Conservation (phyloP, 2,888 invertebrate genomes). For the Chrysotoxum bicinctum region DNA sequence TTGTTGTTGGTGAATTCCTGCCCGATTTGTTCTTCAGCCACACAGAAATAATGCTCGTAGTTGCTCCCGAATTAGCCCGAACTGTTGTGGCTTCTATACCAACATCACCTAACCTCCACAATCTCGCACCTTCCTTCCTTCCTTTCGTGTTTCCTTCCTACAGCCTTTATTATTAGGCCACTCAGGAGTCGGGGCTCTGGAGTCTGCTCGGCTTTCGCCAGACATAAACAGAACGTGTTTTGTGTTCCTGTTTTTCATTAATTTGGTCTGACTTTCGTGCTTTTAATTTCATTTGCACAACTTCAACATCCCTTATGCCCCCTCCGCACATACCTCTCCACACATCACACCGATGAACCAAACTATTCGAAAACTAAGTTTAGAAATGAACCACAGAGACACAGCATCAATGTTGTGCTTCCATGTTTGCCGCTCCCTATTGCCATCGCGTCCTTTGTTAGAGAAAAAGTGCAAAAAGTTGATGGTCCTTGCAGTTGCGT, state of each 20-base stretch:
- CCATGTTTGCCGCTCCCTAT: slow-evolving; percentile 1
- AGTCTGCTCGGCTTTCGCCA: not conserved
- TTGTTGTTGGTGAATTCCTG: slow-evolving; percentile 31
- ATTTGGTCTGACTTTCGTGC: slow-evolving; percentile 63
- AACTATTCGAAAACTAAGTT: slow-evolving; percentile 37
- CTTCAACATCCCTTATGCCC: not conserved
- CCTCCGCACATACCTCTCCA: not conserved
- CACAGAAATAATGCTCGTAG: slow-evolving; percentile 18
- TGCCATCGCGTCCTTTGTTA: slow-evolving; percentile 18
- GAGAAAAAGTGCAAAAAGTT: slow-evolving; percentile 41
- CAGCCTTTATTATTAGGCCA: slow-evolving; percentile 23
- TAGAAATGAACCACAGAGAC: slow-evolving; percentile 32
- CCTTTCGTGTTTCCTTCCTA: slow-evolving; percentile 4
- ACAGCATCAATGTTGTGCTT: slow-evolving; percentile 26
- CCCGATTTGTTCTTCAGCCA: not conserved
- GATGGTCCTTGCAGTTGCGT: slow-evolving; percentile 65
- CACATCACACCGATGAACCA: slow-evolving; percentile 2
- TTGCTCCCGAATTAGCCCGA: slow-evolving; percentile 45
- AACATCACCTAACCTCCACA: not conserved
- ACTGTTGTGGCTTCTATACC: slow-evolving; percentile 37
- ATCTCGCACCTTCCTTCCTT: slow-evolving; percentile 37
- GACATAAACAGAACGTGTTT: slow-evolving; percentile 54
- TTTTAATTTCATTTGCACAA: slow-evolving; percentile 62
- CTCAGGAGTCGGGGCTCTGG: slow-evolving; percentile 10
- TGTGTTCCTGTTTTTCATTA: slow-evolving; percentile 58